Base-by-base conservation (phyloP, 2,113 vertebrate species). In the Ciconia maguari region DNA sequence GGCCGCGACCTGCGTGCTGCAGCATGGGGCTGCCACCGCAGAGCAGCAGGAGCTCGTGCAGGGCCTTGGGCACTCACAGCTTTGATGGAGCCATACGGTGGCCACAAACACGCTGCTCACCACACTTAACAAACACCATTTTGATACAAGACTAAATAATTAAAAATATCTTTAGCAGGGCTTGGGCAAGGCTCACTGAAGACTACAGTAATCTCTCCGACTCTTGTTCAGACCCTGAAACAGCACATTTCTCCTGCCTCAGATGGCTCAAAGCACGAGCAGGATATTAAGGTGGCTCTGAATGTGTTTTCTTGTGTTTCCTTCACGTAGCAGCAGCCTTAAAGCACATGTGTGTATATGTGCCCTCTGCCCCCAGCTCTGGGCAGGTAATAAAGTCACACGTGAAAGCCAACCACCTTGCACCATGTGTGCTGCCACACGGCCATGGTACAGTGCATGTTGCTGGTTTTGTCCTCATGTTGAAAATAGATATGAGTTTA, bases 51-150 rank as follows among this genome's bases (percentile, higher is more conserved):
- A 30, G 38, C 25, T 15, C 9, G 15, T 7, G 30, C 6, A 5
- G 18, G n/a, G 10, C 41, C 29, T 61, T 5, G 4, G 30, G 69
- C 16, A 7, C 49, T 32, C 55, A 19, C 26, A 21, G 30, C 42
- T 51, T 38, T 3, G 3, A 32, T 11, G 17, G 68, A 57, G 6
- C 21, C 2, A 0, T 27, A 22, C 3, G 1, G 27, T 2, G 2
- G 30, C 21, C 16, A 14, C 16, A 75, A 51, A 64, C 32, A 16
- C 0, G 2, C 41, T 15, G 18, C 13, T 44, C 22, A 69, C 30
- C 34, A 24, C 49, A 13, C 13, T 26, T 29, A 38, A 12, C 5
- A 26, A 76, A 76, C 51, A 42, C 25, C 18, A 11, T 18, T 1
- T 0, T 4, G 29, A 58, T 27, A 58, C 44, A 55, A 76, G 55